A percentile compares a stretch with the other conserved stretches of the same genome.
Conservation (phyloP, 2,113 vertebrate genomes). For the Grus americana region DNA sequence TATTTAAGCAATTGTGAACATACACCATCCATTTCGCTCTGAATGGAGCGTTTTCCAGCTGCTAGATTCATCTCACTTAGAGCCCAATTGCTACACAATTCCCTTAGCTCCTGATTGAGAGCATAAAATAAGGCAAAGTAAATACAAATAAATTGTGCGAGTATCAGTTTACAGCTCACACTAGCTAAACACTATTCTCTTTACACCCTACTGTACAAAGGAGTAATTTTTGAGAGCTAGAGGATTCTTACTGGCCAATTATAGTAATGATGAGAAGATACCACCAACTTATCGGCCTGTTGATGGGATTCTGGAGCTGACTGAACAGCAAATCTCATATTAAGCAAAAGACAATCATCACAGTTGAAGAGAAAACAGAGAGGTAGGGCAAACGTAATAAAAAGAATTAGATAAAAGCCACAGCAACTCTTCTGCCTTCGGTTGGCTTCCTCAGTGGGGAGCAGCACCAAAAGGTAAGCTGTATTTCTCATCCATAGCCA, state of each 20-base stretch:
- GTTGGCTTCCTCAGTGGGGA: neutral
- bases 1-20: slow-evolving; percentile 38
- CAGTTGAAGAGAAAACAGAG: neutral
- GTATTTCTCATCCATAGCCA: neutral
- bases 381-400: neutral
- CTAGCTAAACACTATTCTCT: neutral
- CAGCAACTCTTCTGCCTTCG: neutral
- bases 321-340: neutral
- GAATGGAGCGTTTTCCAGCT: neutral
- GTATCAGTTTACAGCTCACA: slow-evolving; percentile 1
- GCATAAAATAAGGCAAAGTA: neutral
- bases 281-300: neutral
- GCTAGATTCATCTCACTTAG: slow-evolving; percentile 11
- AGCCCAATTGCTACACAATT: slow-evolving; percentile 14
- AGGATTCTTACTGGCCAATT: neutral
- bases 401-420: neutral
- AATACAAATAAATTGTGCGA: slow-evolving; percentile 35
- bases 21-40: neutral
- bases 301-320: neutral
- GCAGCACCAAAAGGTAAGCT: neutral
- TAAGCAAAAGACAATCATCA: neutral
- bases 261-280: neutral
- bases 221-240: neutral
- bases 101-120: neutral
- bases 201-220: neutral